Percentiles rank a stretch among this genome's conserved stretches.
Conservation (phyloP, 2,888 invertebrate species). For the Eilema griseolum region DNA sequence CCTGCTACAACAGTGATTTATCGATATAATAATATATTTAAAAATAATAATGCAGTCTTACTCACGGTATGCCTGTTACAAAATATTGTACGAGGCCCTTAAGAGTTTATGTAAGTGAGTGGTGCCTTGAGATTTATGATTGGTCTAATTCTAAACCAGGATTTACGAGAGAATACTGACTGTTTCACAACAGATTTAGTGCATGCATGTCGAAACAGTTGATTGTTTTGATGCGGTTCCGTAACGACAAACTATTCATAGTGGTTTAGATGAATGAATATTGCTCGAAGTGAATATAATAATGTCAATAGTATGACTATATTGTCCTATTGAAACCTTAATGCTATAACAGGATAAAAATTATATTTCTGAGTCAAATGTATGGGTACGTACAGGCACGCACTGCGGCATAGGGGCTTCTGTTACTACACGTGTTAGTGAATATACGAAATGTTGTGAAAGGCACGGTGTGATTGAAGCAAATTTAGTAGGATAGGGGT, state of each 20-base stretch:
- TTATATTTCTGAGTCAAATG: no score
- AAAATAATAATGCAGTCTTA: slow-evolving; percentile 1
- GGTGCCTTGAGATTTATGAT: slow-evolving; percentile 36
- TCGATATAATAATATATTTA: slow-evolving; percentile 23
- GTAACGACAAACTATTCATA: background rate
- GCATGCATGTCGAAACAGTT: slow-evolving; percentile 31
- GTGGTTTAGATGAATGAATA: background rate
- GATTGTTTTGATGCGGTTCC: slow-evolving; percentile 33
- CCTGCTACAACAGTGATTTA: slow-evolving; percentile 33
- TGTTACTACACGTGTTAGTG: background rate
- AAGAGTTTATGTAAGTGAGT: slow-evolving; percentile 33
- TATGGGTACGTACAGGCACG: background rate
- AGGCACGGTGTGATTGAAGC: background rate
- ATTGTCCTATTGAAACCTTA: background rate
- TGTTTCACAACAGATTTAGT: slow-evolving; percentile 34
- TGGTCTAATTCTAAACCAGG: slow-evolving; percentile 31
- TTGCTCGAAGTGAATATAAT: background rate
- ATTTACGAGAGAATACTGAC: slow-evolving; percentile 19
- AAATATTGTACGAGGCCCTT: slow-evolving; percentile 27
- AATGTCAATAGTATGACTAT: background rate
- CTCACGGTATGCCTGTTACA: slow-evolving; percentile 6
- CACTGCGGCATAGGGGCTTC: background rate
- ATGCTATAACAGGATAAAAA: background rate
- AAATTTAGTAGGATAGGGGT: background rate
- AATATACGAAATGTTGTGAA: background rate